Percentiles rank a stretch among this genome's conserved stretches.
Evolutionary conservation across 2,888 invertebrate genomes (phyloP).

Genomic region (Hofmannophila pseudospretella): DNA sequence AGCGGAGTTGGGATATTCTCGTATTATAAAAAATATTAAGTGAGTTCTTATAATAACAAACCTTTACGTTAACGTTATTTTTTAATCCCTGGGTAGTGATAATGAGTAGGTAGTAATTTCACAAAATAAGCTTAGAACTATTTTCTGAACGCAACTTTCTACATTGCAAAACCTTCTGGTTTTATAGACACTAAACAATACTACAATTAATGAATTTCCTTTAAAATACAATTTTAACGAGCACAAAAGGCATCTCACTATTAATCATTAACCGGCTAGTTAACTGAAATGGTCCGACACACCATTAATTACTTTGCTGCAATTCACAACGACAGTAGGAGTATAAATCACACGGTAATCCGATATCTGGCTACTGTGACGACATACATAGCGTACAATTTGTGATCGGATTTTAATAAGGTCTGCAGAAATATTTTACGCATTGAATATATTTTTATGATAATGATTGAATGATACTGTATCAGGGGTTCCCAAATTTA

Average conservation of each 20-base stretch:
- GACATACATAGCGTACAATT: constrained; percentile 1
- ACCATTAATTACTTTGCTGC: constrained; percentile 46
- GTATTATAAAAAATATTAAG: no score
- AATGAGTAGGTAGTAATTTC: no score
- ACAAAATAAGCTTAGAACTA: no score
- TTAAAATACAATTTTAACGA: background rate
- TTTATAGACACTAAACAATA: background rate
- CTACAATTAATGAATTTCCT: background rate
- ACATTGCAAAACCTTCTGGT: no score
- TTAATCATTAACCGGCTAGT: constrained; percentile 30
- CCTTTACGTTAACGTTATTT: no score
- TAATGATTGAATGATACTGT: no score
- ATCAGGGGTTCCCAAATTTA: no score
- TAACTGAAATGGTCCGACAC: constrained; percentile 37
- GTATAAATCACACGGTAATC: constrained; percentile 51
- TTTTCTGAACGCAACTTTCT: no score
- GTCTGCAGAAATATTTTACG: background rate
- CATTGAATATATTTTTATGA: no score
- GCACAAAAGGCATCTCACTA: constrained; percentile 21
- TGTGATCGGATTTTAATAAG: background rate
- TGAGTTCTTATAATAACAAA: no score
- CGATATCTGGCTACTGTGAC: constrained; percentile 39
- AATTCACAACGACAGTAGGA: constrained; percentile 39
- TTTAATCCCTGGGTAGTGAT: no score
- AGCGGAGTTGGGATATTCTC: no score